Percentiles rank a stretch among this genome's conserved stretches.
Conservation (phyloP, 2,113 vertebrate genomes). For the Mobula birostris region DNA sequence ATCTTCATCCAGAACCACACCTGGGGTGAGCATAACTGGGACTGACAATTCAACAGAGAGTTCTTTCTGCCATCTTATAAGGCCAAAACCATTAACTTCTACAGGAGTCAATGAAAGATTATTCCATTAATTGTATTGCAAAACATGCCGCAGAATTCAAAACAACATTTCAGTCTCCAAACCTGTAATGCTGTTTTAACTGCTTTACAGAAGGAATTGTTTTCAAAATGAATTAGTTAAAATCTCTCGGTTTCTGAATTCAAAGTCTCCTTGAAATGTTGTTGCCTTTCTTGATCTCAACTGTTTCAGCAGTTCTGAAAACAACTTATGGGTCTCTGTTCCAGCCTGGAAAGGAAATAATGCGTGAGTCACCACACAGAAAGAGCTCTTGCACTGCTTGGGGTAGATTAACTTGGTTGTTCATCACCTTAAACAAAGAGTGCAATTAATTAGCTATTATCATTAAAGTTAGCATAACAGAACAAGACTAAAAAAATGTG, state of each 20-base stretch:
- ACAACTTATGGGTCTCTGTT: not conserved
- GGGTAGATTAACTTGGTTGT: too few relatives aligned
- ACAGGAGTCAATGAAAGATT: not conserved
- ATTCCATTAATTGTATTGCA: not conserved
- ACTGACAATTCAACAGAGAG: not conserved
- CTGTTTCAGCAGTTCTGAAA: not conserved
- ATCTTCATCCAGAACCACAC: not conserved
- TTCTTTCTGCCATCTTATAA: not conserved
- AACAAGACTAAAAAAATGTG: too few relatives aligned
- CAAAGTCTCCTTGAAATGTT: not conserved
- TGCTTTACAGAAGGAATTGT: not conserved
- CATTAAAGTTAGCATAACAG: too few relatives aligned
- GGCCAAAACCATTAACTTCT: not conserved
- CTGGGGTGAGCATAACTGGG: not conserved
- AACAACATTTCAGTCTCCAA: too few relatives aligned
- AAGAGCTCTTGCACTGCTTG: not conserved
- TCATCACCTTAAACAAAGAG: too few relatives aligned
- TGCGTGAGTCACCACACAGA: not conserved
- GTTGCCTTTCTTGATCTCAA: not conserved
- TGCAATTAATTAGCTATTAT: too few relatives aligned
- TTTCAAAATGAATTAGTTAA: not conserved
- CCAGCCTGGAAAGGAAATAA: not conserved
- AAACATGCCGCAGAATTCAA: not conserved
- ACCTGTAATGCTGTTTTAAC: not conserved
- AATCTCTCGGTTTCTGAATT: not conserved